A percentile compares a stretch with the other conserved stretches of the same genome.
phyloP scores from a whole-genome alignment of 2,113 vertebrate species.

The Rhynchopsitta pachyrhyncha region DNA sequence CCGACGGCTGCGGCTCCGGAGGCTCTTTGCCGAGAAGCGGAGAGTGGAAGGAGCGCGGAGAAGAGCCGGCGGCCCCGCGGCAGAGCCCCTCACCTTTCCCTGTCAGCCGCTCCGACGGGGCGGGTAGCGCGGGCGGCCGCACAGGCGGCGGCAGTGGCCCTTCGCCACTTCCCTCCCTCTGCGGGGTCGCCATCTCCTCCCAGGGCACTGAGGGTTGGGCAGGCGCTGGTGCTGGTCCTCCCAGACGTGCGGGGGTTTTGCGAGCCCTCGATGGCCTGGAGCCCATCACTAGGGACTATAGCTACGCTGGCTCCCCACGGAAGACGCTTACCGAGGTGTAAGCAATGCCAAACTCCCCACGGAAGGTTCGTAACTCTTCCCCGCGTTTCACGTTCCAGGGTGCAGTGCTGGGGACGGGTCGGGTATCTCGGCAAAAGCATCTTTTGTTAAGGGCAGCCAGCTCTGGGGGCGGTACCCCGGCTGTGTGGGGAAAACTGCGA shows the following conservation, averaged over 20 bases:
- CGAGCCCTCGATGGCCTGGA: background rate
- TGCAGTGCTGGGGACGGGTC: background rate
- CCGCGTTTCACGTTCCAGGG: background rate
- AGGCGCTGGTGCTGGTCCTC: background rate
- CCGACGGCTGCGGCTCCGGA: background rate
- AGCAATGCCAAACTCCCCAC: background rate
- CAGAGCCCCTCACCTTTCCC: background rate
- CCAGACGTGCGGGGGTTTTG: background rate
- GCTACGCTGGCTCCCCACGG: background rate
- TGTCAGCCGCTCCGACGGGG: background rate
- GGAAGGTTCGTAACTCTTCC: background rate
- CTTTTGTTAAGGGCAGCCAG: background rate
- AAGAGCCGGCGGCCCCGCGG: background rate
- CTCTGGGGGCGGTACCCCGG: background rate
- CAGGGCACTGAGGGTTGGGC: background rate
- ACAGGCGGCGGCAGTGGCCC: background rate
- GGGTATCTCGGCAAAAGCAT: background rate
- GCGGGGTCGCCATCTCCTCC: background rate
- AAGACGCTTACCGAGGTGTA: background rate
- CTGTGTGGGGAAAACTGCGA: background rate
- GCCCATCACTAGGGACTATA: background rate
- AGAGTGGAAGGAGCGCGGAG: background rate
- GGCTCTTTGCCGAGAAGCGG: background rate
- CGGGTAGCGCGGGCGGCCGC: background rate
- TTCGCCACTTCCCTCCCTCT: background rate